These are phyloP conservation scores for Plodia interpunctella DNA, from an alignment of 1,140 invertebrate genomes.

Conservation along the genomic window DNA sequence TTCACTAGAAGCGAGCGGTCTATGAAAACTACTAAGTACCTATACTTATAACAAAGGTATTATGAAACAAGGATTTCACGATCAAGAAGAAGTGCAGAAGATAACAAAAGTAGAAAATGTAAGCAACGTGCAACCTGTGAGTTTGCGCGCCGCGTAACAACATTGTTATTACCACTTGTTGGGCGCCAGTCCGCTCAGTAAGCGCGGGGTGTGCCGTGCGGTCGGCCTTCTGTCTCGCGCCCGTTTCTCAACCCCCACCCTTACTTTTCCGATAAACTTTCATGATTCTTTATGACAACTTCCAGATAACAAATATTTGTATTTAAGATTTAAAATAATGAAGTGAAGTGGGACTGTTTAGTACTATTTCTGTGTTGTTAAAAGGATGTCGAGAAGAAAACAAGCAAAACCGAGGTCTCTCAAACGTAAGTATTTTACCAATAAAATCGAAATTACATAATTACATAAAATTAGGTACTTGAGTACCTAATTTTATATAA, in stretches of 20 bases:
- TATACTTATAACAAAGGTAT: too few relatives aligned
- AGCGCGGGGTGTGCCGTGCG: conserved; percentile 59
- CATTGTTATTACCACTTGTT: conserved; percentile 75
- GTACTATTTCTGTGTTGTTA: background rate
- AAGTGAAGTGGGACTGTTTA: background rate
- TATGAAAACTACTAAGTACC: too few relatives aligned
- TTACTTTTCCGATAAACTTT: conserved; percentile 53
- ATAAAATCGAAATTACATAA: too few relatives aligned
- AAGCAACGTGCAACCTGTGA: conserved; percentile 45
- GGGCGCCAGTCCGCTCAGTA: conserved; percentile 67
- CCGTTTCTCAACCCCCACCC: conserved; percentile 18
- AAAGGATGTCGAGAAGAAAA: conserved; percentile 73
- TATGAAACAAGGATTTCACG: too few relatives aligned
- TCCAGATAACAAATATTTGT: background rate
- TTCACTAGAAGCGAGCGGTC: too few relatives aligned
- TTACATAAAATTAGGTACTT: too few relatives aligned
- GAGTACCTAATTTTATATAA: too few relatives aligned
- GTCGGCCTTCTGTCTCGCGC: conserved; percentile 38
- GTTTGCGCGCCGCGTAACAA: conserved; percentile 67
- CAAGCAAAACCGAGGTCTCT: conserved; percentile 75
- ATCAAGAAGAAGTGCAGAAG: background rate
- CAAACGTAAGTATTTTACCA: conserved; percentile 59
- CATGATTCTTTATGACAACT: background rate
- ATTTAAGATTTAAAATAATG: background rate
- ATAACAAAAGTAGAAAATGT: conserved; percentile 2